phyloP scores from a whole-genome alignment of 1,140 invertebrate species.

The Caenorhabditis brenneri region DNA sequence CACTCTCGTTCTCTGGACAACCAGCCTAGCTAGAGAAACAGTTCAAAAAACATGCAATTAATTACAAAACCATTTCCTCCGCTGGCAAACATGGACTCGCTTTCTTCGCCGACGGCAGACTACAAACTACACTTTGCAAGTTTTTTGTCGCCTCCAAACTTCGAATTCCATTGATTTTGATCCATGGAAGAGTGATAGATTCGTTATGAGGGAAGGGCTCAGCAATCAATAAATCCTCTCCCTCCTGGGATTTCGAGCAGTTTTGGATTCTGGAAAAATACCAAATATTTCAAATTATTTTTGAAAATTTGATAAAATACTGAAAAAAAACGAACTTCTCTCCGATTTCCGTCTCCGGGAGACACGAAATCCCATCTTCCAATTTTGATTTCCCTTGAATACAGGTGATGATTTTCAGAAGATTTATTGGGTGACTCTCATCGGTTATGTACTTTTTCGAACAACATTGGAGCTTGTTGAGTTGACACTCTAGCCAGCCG shows the following conservation, averaged over 20 bases:
- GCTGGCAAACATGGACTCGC: no score
- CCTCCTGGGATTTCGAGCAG: background rate
- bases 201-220: slow-evolving; percentile 25
- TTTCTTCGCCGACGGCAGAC: background rate
- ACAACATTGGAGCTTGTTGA: background rate
- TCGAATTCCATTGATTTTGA: slow-evolving; percentile 23
- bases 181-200: slow-evolving; percentile 1
- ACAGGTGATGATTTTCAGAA: background rate
- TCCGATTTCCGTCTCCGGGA: background rate
- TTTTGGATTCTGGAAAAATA: background rate
- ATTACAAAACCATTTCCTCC: no score
- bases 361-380: background rate
- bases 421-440: background rate
- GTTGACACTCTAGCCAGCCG: background rate
- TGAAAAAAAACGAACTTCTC: no score
- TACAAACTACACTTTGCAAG: slow-evolving; percentile 6
- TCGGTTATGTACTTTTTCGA: background rate
- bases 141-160: background rate
- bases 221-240: background rate
- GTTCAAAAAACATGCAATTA: no score
- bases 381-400: background rate
- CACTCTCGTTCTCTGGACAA: no score
- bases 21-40: no score
- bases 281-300: no score
- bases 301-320: no score